Conservation (phyloP, 2,113 vertebrate genomes). For the Ginglymostoma cirratum region DNA sequence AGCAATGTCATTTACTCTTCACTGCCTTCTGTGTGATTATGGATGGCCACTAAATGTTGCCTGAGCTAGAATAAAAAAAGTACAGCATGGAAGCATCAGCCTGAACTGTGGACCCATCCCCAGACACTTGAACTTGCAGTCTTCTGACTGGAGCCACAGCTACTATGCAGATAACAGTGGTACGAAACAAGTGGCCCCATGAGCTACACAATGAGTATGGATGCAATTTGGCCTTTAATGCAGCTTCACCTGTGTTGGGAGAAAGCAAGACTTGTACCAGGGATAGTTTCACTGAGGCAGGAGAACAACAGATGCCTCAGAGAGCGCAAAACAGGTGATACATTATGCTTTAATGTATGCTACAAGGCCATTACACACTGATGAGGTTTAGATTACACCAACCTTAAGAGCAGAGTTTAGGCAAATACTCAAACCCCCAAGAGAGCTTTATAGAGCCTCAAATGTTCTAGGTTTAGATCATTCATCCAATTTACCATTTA, state of each 20-base stretch:
- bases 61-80: no score
- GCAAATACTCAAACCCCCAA: background rate
- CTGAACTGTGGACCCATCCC: background rate
- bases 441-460: background rate
- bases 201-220: background rate
- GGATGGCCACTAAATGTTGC: no score
- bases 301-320: background rate
- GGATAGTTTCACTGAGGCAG: background rate
- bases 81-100: background rate
- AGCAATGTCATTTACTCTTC: no score
- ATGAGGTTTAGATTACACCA: constrained; percentile 16
- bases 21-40: no score
- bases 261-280: background rate
- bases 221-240: background rate
- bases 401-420: background rate
- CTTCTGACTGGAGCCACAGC: background rate
- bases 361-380: constrained; percentile 5
- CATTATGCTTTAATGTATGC: background rate
- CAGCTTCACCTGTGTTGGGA: no score
- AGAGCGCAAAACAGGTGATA: background rate
- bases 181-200: background rate
- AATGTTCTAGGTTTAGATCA: background rate
- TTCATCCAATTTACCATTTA: background rate
- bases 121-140: background rate
- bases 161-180: background rate